A percentile compares a stretch with the other conserved stretches of the same genome.
These are phyloP conservation scores for Neodiprion virginianus DNA, from an alignment of 1,140 invertebrate genomes.

Conservation along the genomic window DNA sequence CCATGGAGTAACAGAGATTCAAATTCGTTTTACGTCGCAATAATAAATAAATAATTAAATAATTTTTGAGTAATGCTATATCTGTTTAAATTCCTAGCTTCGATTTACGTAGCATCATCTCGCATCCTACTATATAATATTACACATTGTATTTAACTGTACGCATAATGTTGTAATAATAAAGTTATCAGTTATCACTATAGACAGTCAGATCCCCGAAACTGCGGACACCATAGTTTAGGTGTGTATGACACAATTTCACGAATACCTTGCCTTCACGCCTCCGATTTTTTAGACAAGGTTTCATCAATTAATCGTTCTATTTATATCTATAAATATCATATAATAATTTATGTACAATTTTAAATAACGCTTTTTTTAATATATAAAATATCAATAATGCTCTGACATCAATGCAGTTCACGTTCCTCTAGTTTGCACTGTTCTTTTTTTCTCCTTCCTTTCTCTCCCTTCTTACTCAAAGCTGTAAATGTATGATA, in stretches of 20 bases:
- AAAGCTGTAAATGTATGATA: conserved; percentile 38
- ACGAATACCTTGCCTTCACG: conserved; percentile 19
- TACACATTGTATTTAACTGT: conserved; percentile 61
- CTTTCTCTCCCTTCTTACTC: conserved; percentile 3
- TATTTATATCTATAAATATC: conserved; percentile 53
- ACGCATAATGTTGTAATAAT: conserved; percentile 57
- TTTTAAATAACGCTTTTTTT: conserved; percentile 44
- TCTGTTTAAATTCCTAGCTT: conserved; percentile 41
- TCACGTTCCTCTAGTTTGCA: background rate
- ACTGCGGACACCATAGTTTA: conserved; percentile 15
- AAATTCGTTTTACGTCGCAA: conserved; percentile 48
- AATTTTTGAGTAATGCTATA: conserved; percentile 53
- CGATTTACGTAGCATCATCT: conserved; percentile 45
- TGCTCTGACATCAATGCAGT: conserved; percentile 22
- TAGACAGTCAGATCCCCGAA: conserved; percentile 49
- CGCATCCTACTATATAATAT: conserved; percentile 55
- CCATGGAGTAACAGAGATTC: conserved; percentile 51
- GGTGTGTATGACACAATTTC: conserved; percentile 19
- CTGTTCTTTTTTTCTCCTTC: background rate
- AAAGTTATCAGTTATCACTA: conserved; percentile 48
- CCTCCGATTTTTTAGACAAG: conserved; percentile 27
- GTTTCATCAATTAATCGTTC: conserved; percentile 11
- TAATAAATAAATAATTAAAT: conserved; percentile 62
- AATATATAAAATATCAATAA: conserved; percentile 12
- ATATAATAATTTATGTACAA: conserved; percentile 52